Conservation (phyloP, 2,888 invertebrate species). For the Altica lythri region DNA sequence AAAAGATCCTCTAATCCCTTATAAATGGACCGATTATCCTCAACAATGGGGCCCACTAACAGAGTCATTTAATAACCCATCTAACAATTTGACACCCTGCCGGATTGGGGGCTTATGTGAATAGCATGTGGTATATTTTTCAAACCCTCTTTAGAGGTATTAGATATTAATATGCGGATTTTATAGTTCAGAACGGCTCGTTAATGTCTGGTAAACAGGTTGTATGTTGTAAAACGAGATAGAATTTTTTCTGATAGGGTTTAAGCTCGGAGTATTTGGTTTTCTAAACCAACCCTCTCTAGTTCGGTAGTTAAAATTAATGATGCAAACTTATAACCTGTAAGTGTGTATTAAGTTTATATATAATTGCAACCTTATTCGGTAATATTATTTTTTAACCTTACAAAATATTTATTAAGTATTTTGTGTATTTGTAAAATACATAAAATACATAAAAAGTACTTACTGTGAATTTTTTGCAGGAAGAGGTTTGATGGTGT, state of each 20-base stretch:
- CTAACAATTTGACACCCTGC: slow-evolving; percentile 37
- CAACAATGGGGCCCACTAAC: slow-evolving; percentile 29
- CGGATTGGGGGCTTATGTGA: slow-evolving; percentile 26
- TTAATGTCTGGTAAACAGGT: slow-evolving; percentile 16
- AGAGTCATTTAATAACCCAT: slow-evolving; percentile 37
- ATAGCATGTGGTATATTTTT: slow-evolving; percentile 35
- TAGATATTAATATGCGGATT: slow-evolving; percentile 34
- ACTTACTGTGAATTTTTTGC: too few relatives aligned
- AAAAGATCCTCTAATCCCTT: slow-evolving; percentile 31
- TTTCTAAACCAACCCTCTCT: too few relatives aligned
- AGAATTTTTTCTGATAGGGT: slow-evolving; percentile 11
- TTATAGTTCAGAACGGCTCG: background rate
- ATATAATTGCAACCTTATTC: too few relatives aligned
- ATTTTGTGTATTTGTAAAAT: too few relatives aligned
- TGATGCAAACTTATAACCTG: background rate
- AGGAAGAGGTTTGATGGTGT: too few relatives aligned
- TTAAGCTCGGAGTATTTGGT: background rate
- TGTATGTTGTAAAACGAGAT: slow-evolving; percentile 25
- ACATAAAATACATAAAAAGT: too few relatives aligned
- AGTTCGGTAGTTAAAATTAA: slow-evolving; percentile 7
- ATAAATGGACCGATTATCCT: slow-evolving; percentile 36
- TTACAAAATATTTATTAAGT: too few relatives aligned
- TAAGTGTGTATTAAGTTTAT: too few relatives aligned
- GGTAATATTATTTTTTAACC: too few relatives aligned
- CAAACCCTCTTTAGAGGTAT: slow-evolving; percentile 25